These are phyloP conservation scores for Hymenopus coronatus DNA, from an alignment of 2,888 invertebrate genomes.

Conservation along the genomic window DNA sequence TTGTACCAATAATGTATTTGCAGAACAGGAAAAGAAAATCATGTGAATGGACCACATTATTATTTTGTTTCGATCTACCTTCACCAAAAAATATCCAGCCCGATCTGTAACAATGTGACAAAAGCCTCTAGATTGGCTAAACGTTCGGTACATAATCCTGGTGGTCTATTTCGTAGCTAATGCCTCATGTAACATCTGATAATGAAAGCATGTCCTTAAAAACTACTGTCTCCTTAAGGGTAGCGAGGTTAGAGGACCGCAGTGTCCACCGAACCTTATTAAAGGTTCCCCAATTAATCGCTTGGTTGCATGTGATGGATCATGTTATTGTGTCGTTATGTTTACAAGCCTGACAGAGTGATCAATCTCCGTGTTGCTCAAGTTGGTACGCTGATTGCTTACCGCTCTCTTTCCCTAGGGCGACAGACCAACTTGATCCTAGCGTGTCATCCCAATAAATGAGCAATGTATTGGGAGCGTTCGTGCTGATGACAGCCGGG, in stretches of 20 bases:
- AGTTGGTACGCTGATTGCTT: background rate
- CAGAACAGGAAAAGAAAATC: no score
- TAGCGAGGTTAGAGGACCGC: background rate
- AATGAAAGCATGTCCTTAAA: no score
- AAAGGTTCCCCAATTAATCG: background rate
- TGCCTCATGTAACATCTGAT: no score
- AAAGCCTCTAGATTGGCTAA: no score
- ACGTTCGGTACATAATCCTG: no score
- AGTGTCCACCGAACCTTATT: background rate
- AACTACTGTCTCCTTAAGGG: background rate
- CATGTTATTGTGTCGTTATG: conserved; percentile 16
- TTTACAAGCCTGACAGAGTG: conserved; percentile 11
- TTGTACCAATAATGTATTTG: no score
- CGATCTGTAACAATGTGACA: no score
- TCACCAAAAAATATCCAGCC: no score
- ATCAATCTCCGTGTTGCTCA: conserved; percentile 1
- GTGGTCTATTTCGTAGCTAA: no score
- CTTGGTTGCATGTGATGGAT: background rate
- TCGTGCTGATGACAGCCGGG: no score
- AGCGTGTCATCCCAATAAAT: background rate
- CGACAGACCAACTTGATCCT: background rate
- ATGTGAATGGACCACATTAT: no score
- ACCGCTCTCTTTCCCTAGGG: background rate
- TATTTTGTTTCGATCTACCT: no score
- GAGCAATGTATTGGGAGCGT: background rate